A percentile compares a stretch with the other conserved stretches of the same genome.
phyloP scores from a whole-genome alignment of 2,113 vertebrate species.

The Chionodraco myersi region DNA sequence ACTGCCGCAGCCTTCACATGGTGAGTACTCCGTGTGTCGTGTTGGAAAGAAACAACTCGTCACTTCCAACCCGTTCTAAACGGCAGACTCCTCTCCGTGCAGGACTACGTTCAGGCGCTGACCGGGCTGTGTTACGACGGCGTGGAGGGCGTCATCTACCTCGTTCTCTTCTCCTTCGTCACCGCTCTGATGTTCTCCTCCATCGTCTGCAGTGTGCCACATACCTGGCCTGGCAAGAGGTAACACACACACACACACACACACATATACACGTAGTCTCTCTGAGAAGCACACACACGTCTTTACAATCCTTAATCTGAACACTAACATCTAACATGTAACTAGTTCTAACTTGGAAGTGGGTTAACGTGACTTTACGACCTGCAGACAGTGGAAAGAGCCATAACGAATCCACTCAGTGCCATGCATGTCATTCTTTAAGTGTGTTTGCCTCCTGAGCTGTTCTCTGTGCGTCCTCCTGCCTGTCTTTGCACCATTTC shows the following conservation, averaged over 20 bases:
- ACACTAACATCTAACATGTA: slow-evolving; percentile 60
- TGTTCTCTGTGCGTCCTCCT: slow-evolving; percentile 51
- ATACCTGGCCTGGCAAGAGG: slow-evolving; percentile 98
- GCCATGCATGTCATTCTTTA: slow-evolving; percentile 60
- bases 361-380: slow-evolving; percentile 31
- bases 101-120: slow-evolving; percentile 97
- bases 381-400: slow-evolving; percentile 16
- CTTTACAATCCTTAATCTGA: slow-evolving; percentile 7
- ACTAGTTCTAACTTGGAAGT: slow-evolving; percentile 25
- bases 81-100: background rate
- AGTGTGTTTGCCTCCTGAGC: slow-evolving; percentile 46
- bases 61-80: background rate
- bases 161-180: slow-evolving; percentile 97
- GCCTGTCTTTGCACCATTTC: slow-evolving; percentile 69
- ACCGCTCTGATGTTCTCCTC: slow-evolving; percentile 99
- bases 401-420: slow-evolving; percentile 10
- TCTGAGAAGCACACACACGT: slow-evolving; percentile 24
- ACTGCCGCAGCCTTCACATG: slow-evolving; percentile 96
- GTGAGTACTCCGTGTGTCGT: slow-evolving; percentile 80
- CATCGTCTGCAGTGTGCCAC: slow-evolving; percentile 95
- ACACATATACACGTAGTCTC: background rate
- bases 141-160: slow-evolving; percentile 97
- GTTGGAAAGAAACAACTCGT: slow-evolving; percentile 15
- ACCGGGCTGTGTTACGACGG: slow-evolving; percentile 97
- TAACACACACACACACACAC: slow-evolving; percentile 73